phyloP scores from a whole-genome alignment of 2,888 invertebrate species.

The Morinoia aosen region DNA sequence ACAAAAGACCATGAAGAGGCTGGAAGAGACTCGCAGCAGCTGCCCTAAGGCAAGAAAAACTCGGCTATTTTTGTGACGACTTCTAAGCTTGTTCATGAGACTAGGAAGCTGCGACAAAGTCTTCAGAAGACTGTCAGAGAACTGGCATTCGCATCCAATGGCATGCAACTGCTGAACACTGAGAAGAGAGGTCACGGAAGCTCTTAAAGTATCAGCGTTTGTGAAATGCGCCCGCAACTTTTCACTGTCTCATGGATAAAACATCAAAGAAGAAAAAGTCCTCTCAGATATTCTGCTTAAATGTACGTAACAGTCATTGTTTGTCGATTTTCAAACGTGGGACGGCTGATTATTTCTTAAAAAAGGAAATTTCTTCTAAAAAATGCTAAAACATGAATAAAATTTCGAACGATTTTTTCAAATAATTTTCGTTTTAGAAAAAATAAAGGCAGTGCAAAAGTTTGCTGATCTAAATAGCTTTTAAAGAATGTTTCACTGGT shows the following conservation, averaged over 20 bases:
- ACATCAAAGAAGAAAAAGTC: neutral
- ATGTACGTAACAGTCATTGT: neutral
- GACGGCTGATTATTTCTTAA: neutral
- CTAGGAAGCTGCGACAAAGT: neutral
- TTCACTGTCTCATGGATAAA: neutral
- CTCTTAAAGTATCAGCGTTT: neutral
- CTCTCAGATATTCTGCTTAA: neutral
- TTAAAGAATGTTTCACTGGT: too few species aligned
- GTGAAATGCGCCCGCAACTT: neutral
- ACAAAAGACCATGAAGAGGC: too few species aligned
- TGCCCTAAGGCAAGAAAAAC: too few species aligned
- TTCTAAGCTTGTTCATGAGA: neutral
- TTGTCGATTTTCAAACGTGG: neutral
- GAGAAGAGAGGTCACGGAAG: neutral
- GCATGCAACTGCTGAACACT: neutral
- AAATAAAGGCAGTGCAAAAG: too few species aligned
- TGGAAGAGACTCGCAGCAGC: too few species aligned
- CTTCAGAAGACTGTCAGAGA: neutral
- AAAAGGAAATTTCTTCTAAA: neutral
- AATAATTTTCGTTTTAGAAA: too few species aligned
- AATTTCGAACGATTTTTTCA: too few species aligned
- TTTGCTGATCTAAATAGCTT: too few species aligned
- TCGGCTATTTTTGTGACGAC: neutral
- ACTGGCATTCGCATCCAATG: neutral
- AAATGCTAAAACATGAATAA: too few species aligned